Percentiles rank a stretch among this genome's conserved stretches.
phyloP scores from a whole-genome alignment of 2,113 vertebrate genomes.

The Crotophaga sulcirostris region DNA sequence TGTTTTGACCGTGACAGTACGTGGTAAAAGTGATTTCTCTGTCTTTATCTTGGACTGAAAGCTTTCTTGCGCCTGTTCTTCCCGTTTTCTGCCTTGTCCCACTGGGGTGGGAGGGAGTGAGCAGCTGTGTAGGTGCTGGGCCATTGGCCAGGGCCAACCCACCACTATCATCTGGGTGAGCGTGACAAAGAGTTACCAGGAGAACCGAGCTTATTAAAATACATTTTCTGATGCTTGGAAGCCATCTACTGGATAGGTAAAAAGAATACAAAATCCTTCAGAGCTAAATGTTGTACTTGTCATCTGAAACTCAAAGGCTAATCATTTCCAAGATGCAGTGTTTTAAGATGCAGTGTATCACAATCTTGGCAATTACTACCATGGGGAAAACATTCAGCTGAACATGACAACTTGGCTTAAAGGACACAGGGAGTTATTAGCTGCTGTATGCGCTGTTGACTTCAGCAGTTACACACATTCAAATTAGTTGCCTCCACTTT shows the following conservation, averaged over 20 bases:
- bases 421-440: neutral
- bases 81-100: neutral
- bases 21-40: neutral
- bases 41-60: neutral
- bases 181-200: neutral
- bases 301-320: neutral
- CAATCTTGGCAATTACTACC: neutral
- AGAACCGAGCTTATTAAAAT: neutral
- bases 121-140: neutral
- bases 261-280: neutral
- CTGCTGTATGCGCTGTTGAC: neutral
- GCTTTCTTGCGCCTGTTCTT: neutral
- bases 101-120: accelerated
- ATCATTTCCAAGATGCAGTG: neutral
- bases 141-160: neutral
- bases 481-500: neutral
- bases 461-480: neutral
- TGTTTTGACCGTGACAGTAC: neutral
- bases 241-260: neutral
- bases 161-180: neutral
- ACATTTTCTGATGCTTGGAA: neutral
- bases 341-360: neutral
- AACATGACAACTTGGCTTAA: neutral
- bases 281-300: neutral
- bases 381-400: neutral